Evolutionary conservation across 2,113 vertebrate genomes (phyloP).

Genomic region (Cacatua alba): DNA sequence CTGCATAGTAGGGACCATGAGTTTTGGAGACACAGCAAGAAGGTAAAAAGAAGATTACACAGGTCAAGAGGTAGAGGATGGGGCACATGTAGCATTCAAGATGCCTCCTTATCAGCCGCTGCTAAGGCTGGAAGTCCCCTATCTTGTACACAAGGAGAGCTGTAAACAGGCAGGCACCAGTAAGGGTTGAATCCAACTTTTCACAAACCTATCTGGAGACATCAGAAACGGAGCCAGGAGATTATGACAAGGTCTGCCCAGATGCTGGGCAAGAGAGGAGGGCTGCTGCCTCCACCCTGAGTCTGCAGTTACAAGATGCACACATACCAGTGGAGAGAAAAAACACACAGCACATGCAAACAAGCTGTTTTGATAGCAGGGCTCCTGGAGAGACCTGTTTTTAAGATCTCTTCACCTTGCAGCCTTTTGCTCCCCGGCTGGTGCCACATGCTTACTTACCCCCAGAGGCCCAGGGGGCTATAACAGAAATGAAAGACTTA

Average conservation of each 20-base stretch:
- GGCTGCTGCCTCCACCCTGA: not conserved
- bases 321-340: fast-evolving
- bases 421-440: not conserved
- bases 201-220: not conserved
- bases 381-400: not conserved
- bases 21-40: not conserved
- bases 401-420: not conserved
- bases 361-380: not conserved
- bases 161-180: not conserved
- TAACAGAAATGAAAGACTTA: not conserved
- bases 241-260: not conserved
- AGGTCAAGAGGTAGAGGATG: not conserved
- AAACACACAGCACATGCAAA: not conserved
- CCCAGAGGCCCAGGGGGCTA: fast-evolving
- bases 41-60: not conserved
- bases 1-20: not conserved
- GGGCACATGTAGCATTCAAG: not conserved
- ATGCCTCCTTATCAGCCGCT: not conserved
- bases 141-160: not conserved
- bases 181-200: not conserved
- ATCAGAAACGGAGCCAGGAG: not conserved
- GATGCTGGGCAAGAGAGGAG: not conserved
- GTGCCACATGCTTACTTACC: not conserved
- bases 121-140: not conserved
- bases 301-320: not conserved